Base-by-base conservation (phyloP, 1,140 invertebrate genomes). In the Penaeus indicus region DNA sequence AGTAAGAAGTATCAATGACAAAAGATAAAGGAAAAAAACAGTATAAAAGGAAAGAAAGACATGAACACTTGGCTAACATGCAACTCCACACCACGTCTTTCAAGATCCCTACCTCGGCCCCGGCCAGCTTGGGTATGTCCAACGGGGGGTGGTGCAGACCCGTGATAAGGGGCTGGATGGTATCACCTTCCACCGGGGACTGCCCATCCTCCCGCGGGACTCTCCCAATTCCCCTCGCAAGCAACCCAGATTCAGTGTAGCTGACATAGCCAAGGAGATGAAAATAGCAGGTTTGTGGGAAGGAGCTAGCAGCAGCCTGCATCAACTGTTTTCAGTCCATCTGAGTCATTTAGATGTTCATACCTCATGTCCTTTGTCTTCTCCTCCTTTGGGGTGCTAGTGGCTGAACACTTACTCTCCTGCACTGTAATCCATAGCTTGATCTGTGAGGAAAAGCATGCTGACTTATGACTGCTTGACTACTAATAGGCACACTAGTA, bases 241-340 rank as follows among this genome's bases (percentile, higher is more conserved):
- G 27, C 84, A 84, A 63, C 87, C 87, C 62, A 88, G 87, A 60
- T 88, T 88, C 82, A 84, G 80, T 78, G 87, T 88, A 27, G 81
- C 72, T 77, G 84, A 86, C 38, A 79, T 86, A 72, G 69, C 84
- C 42, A 75, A 75, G 69, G 72, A 85, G 32, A 25, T 42, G 69
- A 61, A 85, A 32, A 25, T 42, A 32, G 81, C 87, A 88, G 87
- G 87, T 88, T 81, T 79, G 87, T 78, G 22, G 63, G 67, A 38
- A 62, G 60, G 13, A 62, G 84, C 25, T 69, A 75, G 27, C 27
- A 25, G 21, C 27, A 25, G 72, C 18, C 42, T 75, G 72, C 13
- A 42, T 22, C 42, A 67, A 5, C 19, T 47, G 32, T 47, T n/a
- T 69, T 16, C 38, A 38, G 82, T 42, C n/a, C 63, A 47, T 38